Conservation (phyloP, 2,113 vertebrate species). For the Syngnathus floridae region DNA sequence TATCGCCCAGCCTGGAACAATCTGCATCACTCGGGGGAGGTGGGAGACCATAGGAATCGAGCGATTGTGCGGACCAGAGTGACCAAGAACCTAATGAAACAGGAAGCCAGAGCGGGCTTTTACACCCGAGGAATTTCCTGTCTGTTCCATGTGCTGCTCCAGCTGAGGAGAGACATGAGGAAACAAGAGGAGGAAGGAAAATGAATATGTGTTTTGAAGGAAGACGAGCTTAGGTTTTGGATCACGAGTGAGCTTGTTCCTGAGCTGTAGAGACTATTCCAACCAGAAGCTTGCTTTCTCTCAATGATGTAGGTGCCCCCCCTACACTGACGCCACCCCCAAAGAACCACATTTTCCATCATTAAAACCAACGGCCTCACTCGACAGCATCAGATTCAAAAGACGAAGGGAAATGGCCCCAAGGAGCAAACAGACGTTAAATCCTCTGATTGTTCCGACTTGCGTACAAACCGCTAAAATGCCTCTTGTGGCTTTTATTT, state of each 20-base stretch:
- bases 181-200: conserved; percentile 9
- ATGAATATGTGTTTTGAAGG: conserved; percentile 16
- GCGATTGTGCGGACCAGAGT: conserved; percentile 9
- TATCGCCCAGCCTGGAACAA: conserved; percentile 29
- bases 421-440: conserved; percentile 37
- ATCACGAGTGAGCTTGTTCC: neutral
- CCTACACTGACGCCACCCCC: neutral
- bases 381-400: conserved; percentile 7
- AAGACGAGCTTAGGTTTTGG: conserved; percentile 15
- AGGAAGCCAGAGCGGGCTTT: conserved; percentile 60
- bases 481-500: conserved; percentile 42
- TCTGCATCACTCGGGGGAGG: conserved; percentile 32
- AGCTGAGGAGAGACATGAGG: conserved; percentile 17
- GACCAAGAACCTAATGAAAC: conserved; percentile 29
- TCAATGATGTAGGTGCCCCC: neutral
- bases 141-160: conserved; percentile 20
- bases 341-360: conserved; percentile 6
- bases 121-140: conserved; percentile 69
- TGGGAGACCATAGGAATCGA: conserved; percentile 3
- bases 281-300: neutral
- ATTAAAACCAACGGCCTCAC: conserved; percentile 8
- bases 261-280: neutral
- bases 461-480: conserved; percentile 20
- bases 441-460: conserved; percentile 19
- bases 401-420: neutral